Conservation (phyloP, 2,113 vertebrate species). For the Anolis sagrei region DNA sequence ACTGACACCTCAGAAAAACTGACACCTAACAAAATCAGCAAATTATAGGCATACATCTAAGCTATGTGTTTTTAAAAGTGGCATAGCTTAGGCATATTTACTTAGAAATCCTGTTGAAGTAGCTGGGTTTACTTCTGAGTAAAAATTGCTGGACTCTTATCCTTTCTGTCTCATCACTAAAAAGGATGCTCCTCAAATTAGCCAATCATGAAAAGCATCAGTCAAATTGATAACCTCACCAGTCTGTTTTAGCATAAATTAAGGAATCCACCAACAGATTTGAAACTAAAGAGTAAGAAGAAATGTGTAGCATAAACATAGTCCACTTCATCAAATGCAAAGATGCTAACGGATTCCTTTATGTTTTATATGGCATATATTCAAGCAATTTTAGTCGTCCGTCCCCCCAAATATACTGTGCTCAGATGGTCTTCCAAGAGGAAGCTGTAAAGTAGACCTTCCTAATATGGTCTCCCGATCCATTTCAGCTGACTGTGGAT, state of each 20-base stretch:
- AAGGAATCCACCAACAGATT: too few species aligned
- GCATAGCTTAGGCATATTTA: background rate
- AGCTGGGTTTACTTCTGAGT: background rate
- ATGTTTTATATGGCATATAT: too few species aligned
- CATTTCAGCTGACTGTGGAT: too few species aligned
- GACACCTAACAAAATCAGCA: conserved; percentile 56
- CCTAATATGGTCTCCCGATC: too few species aligned
- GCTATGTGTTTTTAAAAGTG: conserved; percentile 25
- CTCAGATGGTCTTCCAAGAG: background rate
- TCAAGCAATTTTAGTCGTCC: background rate
- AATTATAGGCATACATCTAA: conserved; percentile 32
- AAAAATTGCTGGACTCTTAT: background rate
- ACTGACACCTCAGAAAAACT: conserved; percentile 54
- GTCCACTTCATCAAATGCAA: too few species aligned
- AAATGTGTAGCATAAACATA: too few species aligned
- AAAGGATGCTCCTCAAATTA: background rate
- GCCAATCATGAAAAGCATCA: background rate
- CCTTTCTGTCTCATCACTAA: background rate
- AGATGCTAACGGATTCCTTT: too few species aligned
- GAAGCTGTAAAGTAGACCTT: background rate
- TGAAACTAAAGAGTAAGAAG: too few species aligned
- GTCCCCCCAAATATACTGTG: background rate
- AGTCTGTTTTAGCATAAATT: too few species aligned
- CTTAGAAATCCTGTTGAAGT: background rate
- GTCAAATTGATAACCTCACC: too few species aligned